phyloP scores from a whole-genome alignment of 2,797 vertebrate genomes.

The Parambassis ranga region DNA sequence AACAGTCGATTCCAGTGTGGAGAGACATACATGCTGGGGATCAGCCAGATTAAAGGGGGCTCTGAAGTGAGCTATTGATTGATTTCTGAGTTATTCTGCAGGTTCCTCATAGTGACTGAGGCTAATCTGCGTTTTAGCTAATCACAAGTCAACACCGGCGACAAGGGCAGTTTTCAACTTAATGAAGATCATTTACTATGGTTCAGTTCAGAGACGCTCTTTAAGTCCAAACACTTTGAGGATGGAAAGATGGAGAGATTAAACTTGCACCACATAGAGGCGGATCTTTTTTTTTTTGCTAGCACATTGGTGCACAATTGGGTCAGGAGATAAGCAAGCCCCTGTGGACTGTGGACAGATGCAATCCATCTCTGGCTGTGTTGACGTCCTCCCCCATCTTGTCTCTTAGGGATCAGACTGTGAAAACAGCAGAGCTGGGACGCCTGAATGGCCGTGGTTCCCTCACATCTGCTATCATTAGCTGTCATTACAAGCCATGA shows the following conservation, averaged over 20 bases:
- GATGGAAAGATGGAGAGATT: not conserved
- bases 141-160: not conserved
- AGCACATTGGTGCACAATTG: constrained; percentile 68
- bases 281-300: constrained; percentile 22
- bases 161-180: not conserved
- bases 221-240: not conserved
- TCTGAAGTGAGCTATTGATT: constrained; percentile 50
- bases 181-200: not conserved
- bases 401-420: constrained; percentile 52
- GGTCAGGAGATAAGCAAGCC: constrained; percentile 67
- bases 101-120: constrained; percentile 7
- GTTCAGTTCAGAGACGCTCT: not conserved
- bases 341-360: constrained; percentile 66
- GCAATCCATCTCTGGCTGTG: constrained; percentile 57
- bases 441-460: constrained; percentile 1
- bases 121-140: constrained; percentile 20
- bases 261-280: constrained; percentile 5
- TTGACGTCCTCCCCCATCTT: constrained; percentile 48
- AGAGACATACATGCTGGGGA: constrained; percentile 16
- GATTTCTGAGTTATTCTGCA: constrained; percentile 2
- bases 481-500: not conserved
- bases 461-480: constrained; percentile 26
- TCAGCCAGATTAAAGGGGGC: constrained; percentile 57
- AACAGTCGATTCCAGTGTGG: constrained; percentile 27
- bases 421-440: constrained; percentile 31